A percentile compares a stretch with the other conserved stretches of the same genome.
Conservation (phyloP, 2,888 invertebrate genomes). For the Trachelus stipa region DNA sequence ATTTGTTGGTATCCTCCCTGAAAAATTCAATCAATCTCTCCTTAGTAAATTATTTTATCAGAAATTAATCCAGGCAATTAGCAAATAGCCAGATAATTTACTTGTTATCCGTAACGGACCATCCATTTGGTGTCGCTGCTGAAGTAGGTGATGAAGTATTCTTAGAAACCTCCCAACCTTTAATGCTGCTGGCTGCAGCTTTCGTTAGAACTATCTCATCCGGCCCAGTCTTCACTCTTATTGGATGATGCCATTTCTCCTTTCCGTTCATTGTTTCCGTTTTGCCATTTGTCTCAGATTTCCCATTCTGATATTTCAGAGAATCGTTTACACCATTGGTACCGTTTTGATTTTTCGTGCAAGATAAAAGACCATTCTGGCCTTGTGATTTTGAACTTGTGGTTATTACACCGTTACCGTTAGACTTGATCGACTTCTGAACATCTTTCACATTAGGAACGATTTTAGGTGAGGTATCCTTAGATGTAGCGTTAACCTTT, state of each 20-base stretch:
- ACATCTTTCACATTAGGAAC: slow-evolving; percentile 31
- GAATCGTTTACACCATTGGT: slow-evolving; percentile 23
- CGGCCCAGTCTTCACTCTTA: slow-evolving; percentile 43
- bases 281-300: slow-evolving; percentile 30
- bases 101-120: slow-evolving; percentile 62
- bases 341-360: slow-evolving; percentile 15
- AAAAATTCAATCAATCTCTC: slow-evolving; percentile 1
- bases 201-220: slow-evolving; percentile 57
- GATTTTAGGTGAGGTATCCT: slow-evolving; percentile 18
- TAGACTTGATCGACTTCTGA: slow-evolving; percentile 26
- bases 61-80: slow-evolving; percentile 1
- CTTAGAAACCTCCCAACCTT: slow-evolving; percentile 58
- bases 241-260: slow-evolving; percentile 53
- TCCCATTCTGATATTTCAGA: slow-evolving; percentile 51
- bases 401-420: slow-evolving; percentile 6
- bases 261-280: slow-evolving; percentile 40
- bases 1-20: slow-evolving; percentile 50
- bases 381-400: neutral
- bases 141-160: slow-evolving; percentile 53
- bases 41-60: neutral
- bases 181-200: slow-evolving; percentile 51
- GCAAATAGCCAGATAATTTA: slow-evolving; percentile 30
- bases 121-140: slow-evolving; percentile 54
- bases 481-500: slow-evolving; percentile 14
- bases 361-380: slow-evolving; percentile 14